A percentile compares a stretch with the other conserved stretches of the same genome.
Conservation (phyloP, 2,888 invertebrate species). For the Endotricha flammealis region DNA sequence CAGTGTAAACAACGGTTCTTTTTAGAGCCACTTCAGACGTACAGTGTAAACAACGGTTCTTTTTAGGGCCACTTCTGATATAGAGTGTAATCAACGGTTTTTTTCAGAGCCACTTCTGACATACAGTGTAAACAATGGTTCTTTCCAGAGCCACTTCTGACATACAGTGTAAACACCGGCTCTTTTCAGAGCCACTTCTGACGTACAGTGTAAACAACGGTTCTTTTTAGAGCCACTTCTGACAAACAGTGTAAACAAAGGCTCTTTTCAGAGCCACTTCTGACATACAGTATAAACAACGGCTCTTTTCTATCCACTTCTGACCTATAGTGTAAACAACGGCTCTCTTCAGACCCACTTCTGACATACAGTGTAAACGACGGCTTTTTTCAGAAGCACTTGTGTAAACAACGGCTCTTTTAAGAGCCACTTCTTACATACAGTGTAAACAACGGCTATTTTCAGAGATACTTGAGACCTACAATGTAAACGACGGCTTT, state of each 20-base stretch:
- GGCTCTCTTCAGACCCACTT: constrained; percentile 5
- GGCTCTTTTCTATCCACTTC: constrained; percentile 9
- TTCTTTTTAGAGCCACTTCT: no score
- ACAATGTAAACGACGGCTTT: constrained; percentile 8
- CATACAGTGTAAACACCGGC: constrained; percentile 8
- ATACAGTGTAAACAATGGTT: constrained; percentile 10
- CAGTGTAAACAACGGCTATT: constrained; percentile 11
- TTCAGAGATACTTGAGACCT: constrained; percentile 2
- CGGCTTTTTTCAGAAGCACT: constrained; percentile 8
- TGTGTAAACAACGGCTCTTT: constrained; percentile 10
- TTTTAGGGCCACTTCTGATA: constrained; percentile 11
- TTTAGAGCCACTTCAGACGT: no score
- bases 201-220: no score
- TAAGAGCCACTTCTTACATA: constrained; percentile 14
- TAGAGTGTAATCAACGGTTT: constrained; percentile 8
- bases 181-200: no score
- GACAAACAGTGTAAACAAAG: no score
- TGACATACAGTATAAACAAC: constrained; percentile 8
- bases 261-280: constrained; percentile 7
- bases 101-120: constrained; percentile 2
- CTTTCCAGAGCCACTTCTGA: constrained; percentile 1
- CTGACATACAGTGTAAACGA: constrained; percentile 6
- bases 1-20: constrained; percentile 10
- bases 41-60: constrained; percentile 14
- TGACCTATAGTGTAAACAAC: constrained; percentile 13